Evolutionary conservation across 2,797 vertebrate genomes (phyloP), one percentile per base, ranked within the genome.

Genomic region (Lophotriccus pileatus): DNA sequence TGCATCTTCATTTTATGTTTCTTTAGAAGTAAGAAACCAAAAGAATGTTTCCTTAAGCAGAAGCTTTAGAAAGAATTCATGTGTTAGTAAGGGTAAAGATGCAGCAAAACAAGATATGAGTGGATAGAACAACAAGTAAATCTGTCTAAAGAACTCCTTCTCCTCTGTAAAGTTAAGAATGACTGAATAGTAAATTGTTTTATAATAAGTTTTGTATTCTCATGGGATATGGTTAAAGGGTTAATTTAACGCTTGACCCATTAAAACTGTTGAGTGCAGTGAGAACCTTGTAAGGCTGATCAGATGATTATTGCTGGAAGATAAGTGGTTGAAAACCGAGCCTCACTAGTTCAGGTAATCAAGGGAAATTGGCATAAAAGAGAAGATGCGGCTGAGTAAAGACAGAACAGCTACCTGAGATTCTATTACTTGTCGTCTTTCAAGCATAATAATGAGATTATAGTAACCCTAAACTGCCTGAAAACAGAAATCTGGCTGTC

Each of bases 401-500:
- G 96, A 97, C 96, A 94, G 98, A 97, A 95, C 94, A 62, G 98
- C 97, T 98, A 98, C 98, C 96, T 97, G 98, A 98, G 97, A 98
- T 98, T 98, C 98, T 97, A 97, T 99, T 98, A 98, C 99, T 98
- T 98, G 98, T 98, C 97, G 92, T 98, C 98, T 98, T 98, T 98
- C 98, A 98, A 98, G 98, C 97, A 98, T 98, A 98, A 98, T 98
- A 98, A 98, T 98, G 98, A 98, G 97, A 98, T 98, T 97, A 98
- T 95, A 96, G 98, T 98, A 99, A 98, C 98, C 97, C 96, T 98
- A 98, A 98, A 97, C 98, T 98, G 98, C 97, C 98, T 97, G 98
- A 98, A 98, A 98, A 98, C 98, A 98, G 98, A 98, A 98, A 97
- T 98, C 98, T 99, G 99, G 98, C 98, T 98, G 98, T 98, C 98